These are phyloP conservation scores for Serranus cabrilla DNA, from an alignment of 2,797 vertebrate genomes.

Conservation along the genomic window DNA sequence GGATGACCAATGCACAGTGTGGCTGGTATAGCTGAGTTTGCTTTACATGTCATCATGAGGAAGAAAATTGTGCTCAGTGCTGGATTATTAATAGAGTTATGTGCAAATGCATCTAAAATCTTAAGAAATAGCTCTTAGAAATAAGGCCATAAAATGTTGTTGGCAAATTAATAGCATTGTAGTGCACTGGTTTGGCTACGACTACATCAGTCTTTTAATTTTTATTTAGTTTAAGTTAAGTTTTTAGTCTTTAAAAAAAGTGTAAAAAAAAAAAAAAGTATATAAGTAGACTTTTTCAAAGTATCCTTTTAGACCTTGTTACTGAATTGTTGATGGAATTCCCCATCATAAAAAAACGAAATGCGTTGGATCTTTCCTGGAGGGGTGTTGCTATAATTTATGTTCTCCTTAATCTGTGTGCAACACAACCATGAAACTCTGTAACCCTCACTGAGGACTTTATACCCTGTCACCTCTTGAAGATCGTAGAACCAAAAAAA, in stretches of 20 bases:
- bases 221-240: background rate
- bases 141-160: background rate
- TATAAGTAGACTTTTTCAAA: background rate
- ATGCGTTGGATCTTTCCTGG: slow-evolving; percentile 16
- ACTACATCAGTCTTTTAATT: background rate
- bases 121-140: background rate
- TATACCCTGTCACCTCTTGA: background rate
- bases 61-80: background rate
- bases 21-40: slow-evolving; percentile 17
- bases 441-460: slow-evolving; percentile 12
- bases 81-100: background rate
- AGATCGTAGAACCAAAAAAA: background rate
- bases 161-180: background rate
- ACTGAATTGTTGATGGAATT: slow-evolving; percentile 35
- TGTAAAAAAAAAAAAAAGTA: background rate
- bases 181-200: background rate
- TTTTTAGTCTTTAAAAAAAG: background rate
- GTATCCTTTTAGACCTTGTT: background rate
- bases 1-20: slow-evolving; percentile 2
- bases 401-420: slow-evolving; percentile 16
- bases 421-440: slow-evolving; percentile 11
- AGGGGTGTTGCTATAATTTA: slow-evolving; percentile 7
- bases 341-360: slow-evolving; percentile 32
- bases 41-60: slow-evolving; percentile 28
- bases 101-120: background rate